Percentiles rank a stretch among this genome's conserved stretches.
phyloP scores from a whole-genome alignment of 2,888 invertebrate species.

The Prenolepis imparis region DNA sequence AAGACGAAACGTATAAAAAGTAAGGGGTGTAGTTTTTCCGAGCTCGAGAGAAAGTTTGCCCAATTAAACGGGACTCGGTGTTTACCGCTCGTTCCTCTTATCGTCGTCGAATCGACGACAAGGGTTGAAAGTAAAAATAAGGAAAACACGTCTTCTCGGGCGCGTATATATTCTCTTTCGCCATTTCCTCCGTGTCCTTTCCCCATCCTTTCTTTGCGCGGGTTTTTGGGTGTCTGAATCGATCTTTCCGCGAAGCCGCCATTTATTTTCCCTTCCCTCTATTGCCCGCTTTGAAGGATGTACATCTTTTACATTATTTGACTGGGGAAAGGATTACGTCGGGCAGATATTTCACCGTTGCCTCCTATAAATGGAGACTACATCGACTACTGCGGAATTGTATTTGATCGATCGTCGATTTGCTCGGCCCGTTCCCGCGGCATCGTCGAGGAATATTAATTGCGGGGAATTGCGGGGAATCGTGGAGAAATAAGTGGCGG shows the following conservation, averaged over 20 bases:
- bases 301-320: constrained; percentile 62
- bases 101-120: constrained; percentile 61
- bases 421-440: constrained; percentile 40
- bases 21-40: constrained; percentile 60
- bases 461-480: constrained; percentile 47
- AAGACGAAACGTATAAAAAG: background rate
- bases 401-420: constrained; percentile 56
- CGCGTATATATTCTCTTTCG: constrained; percentile 17
- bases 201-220: constrained; percentile 12
- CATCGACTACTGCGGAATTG: constrained; percentile 50
- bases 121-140: constrained; percentile 58
- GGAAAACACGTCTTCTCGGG: constrained; percentile 35
- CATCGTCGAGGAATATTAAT: constrained; percentile 50
- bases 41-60: constrained; percentile 62
- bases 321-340: constrained; percentile 56
- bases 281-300: constrained; percentile 64
- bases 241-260: constrained; percentile 60
- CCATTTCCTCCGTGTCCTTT: background rate
- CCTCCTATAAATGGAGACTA: constrained; percentile 44
- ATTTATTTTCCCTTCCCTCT: constrained; percentile 64
- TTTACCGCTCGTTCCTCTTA: constrained; percentile 60
- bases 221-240: constrained; percentile 38
- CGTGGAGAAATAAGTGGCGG: constrained; percentile 51
- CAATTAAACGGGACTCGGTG: constrained; percentile 67
- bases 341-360: constrained; percentile 51